Percentiles rank a stretch among this genome's conserved stretches.
Evolutionary conservation across 2,888 invertebrate genomes (phyloP).

Genomic region (Petrophora chlorosata): DNA sequence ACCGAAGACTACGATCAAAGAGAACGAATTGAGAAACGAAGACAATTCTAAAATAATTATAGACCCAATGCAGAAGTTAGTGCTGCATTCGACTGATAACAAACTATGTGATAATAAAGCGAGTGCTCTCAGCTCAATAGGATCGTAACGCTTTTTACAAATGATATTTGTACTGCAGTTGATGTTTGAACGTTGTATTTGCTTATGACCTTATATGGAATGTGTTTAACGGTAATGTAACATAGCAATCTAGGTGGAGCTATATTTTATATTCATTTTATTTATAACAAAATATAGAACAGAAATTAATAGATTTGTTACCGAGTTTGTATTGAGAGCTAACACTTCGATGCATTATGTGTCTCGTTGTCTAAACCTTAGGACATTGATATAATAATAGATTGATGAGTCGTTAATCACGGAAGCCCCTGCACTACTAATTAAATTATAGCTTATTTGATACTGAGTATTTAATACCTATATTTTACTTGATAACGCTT

Average conservation of each 20-base stretch:
- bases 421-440: too few relatives aligned
- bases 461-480: too few relatives aligned
- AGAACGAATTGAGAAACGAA: conserved; percentile 48
- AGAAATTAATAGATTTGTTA: conserved; percentile 21
- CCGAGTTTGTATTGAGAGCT: neutral
- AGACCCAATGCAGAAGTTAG: conserved; percentile 81
- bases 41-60: conserved; percentile 77
- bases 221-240: conserved; percentile 38
- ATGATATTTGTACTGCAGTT: conserved; percentile 61
- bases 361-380: too few relatives aligned
- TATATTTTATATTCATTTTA: conserved; percentile 42
- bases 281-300: conserved; percentile 10
- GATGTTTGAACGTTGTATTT: conserved; percentile 51
- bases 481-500: too few relatives aligned
- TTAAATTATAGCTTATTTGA: too few relatives aligned
- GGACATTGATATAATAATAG: too few relatives aligned
- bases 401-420: too few relatives aligned
- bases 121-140: conserved; percentile 79
- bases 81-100: conserved; percentile 82
- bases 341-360: neutral
- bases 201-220: conserved; percentile 51
- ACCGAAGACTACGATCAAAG: conserved; percentile 20
- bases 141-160: conserved; percentile 68
- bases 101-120: conserved; percentile 81
- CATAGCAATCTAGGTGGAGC: conserved; percentile 42